Evolutionary conservation across 2,113 vertebrate species (phyloP), one percentile per base, ranked within the genome.

Genomic region (Toxotes jaculatrix): DNA sequence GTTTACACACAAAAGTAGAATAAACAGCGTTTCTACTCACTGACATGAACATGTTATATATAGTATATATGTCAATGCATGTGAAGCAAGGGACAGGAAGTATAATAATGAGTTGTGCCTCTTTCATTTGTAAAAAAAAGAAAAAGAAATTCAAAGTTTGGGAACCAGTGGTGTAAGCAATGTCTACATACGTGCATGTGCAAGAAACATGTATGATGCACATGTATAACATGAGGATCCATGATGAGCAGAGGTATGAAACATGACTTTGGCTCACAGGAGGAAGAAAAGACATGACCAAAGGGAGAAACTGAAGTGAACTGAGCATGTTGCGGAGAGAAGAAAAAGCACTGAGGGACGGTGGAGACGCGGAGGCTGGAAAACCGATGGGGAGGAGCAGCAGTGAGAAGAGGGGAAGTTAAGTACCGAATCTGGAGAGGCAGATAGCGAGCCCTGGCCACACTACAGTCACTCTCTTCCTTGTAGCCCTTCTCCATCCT

Each of bases 341-440:
- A 7, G 21, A 56, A n/a, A 21, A 57, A 55, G 16, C 53, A 57
- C 43, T 11, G 78, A 62, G 21, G 42, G 80, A 32, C 13, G 64
- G 47, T 21, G 49, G 68, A 43, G 62, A 47, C 32, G 45, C 13
- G 55, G 66, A 62, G 23, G 74, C 14, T 57, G 79, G 63, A 55
- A 42, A 0, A 61, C 32, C 49, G 64, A 65, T 32, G 45, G 17
- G 49, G 73, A 40, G 7, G 7, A 59, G 73, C 43, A 27, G 70
- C 64, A 31, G 60, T 19, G 56, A 78, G 72, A 74, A 74, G 76
- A 77, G 82, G 17, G 23, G 77, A 68, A 83, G 72, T 70, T 67
- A 71, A 82, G 83, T 5, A 74, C 40, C 23, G 8, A 84, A 69
- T 80, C 73, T 87, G 78, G 84, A 85, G 86, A 84, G 68, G 80